phyloP scores from a whole-genome alignment of 2,113 vertebrate genomes.

The Pygoscelis antarcticus region DNA sequence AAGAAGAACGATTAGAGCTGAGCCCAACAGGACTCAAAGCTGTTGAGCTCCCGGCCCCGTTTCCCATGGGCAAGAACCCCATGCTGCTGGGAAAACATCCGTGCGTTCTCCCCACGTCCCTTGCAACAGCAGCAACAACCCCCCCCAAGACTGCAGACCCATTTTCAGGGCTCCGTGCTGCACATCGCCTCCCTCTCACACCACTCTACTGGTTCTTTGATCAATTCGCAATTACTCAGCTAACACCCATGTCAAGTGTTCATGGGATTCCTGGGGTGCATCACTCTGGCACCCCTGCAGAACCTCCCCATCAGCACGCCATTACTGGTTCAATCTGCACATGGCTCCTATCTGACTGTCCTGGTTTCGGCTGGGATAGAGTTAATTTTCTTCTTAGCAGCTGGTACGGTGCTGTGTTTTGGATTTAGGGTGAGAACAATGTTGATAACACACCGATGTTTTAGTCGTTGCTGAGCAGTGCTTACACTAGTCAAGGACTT shows the following conservation, averaged over 20 bases:
- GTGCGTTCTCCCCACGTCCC: rapidly evolving
- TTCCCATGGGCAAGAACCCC: rapidly evolving
- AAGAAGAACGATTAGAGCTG: neutral
- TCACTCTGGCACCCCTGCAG: neutral
- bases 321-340: rapidly evolving
- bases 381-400: too few species aligned
- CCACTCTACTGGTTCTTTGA: rapidly evolving
- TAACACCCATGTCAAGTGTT: rapidly evolving
- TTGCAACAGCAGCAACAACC: rapidly evolving
- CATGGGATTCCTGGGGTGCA: rapidly evolving
- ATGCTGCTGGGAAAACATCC: neutral
- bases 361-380: too few species aligned
- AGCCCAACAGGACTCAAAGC: neutral
- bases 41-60: rapidly evolving
- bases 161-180: rapidly evolving
- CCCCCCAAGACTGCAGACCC: too few species aligned
- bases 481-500: too few species aligned
- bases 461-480: too few species aligned
- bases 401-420: too few species aligned
- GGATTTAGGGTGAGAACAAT: too few species aligned
- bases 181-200: rapidly evolving
- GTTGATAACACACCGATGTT: too few species aligned
- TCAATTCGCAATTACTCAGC: neutral
- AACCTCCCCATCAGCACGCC: rapidly evolving
- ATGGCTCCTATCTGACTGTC: too few species aligned